Evolutionary conservation across 1,140 invertebrate genomes (phyloP).

Genomic region (Centruroides vittatus): DNA sequence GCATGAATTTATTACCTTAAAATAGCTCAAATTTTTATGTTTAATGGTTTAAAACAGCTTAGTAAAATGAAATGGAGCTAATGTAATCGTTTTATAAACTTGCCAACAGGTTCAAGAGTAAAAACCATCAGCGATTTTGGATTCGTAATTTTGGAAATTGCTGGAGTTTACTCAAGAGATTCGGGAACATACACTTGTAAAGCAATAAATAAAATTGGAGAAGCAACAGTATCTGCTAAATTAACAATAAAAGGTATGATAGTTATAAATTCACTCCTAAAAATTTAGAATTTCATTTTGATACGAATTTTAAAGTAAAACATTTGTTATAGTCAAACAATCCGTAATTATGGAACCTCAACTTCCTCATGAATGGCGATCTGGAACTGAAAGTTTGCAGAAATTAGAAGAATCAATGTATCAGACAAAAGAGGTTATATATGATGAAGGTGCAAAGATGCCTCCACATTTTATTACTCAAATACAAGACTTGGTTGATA

Average conservation of each 20-base stretch:
- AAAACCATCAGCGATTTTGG: slow-evolving; percentile 93
- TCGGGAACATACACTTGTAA: slow-evolving; percentile 77
- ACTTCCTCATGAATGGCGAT: slow-evolving; percentile 65
- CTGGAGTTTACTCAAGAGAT: slow-evolving; percentile 72
- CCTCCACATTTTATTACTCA: slow-evolving; percentile 73
- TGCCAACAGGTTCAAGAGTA: slow-evolving; percentile 68
- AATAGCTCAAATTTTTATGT: no score
- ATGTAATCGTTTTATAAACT: neutral
- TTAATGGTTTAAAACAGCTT: no score
- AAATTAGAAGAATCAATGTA: slow-evolving; percentile 76
- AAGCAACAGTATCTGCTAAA: slow-evolving; percentile 71
- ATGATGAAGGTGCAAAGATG: slow-evolving; percentile 69
- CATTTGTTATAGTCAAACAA: slow-evolving; percentile 30
- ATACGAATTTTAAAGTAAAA: no score
- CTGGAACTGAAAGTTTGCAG: slow-evolving; percentile 70
- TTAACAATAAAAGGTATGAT: slow-evolving; percentile 44
- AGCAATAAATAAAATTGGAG: slow-evolving; percentile 76
- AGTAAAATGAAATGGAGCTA: no score
- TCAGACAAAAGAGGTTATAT: slow-evolving; percentile 63
- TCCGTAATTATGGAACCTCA: slow-evolving; percentile 83
- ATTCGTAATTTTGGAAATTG: slow-evolving; percentile 80
- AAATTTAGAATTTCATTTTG: no score
- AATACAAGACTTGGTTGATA: slow-evolving; percentile 53
- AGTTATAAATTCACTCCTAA: no score
- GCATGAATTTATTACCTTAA: no score